phyloP scores from a whole-genome alignment of 2,113 vertebrate species.

The Diphyllodes magnificus region DNA sequence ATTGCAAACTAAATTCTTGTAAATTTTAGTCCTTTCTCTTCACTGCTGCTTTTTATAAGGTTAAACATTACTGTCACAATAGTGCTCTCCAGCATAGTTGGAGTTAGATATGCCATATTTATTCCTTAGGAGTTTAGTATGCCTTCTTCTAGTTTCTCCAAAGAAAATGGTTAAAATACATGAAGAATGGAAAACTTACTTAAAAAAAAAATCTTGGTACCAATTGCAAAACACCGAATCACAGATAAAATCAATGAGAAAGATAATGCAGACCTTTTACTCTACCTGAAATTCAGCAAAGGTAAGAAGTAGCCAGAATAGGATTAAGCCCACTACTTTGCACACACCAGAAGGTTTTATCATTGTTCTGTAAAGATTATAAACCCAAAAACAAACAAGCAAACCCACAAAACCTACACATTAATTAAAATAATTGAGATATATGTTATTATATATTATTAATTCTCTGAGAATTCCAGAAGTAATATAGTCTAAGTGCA shows the following conservation, averaged over 20 bases:
- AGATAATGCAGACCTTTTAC: neutral
- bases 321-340: neutral
- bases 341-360: neutral
- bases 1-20: neutral
- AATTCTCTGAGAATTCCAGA: neutral
- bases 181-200: neutral
- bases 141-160: neutral
- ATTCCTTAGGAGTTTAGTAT: neutral
- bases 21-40: neutral
- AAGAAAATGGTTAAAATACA: neutral
- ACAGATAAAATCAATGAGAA: neutral
- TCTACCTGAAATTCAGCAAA: neutral
- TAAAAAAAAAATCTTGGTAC: neutral
- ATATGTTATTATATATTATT: neutral
- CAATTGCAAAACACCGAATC: neutral
- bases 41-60: neutral
- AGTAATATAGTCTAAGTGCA: neutral
- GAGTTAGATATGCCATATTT: neutral
- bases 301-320: neutral
- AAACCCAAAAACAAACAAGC: neutral
- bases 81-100: neutral
- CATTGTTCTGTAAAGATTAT: neutral
- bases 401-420: fast-evolving
- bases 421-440: neutral
- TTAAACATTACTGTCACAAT: neutral